phyloP scores from a whole-genome alignment of 2,113 vertebrate genomes.

The Pseudolaguvia tuberculata region DNA sequence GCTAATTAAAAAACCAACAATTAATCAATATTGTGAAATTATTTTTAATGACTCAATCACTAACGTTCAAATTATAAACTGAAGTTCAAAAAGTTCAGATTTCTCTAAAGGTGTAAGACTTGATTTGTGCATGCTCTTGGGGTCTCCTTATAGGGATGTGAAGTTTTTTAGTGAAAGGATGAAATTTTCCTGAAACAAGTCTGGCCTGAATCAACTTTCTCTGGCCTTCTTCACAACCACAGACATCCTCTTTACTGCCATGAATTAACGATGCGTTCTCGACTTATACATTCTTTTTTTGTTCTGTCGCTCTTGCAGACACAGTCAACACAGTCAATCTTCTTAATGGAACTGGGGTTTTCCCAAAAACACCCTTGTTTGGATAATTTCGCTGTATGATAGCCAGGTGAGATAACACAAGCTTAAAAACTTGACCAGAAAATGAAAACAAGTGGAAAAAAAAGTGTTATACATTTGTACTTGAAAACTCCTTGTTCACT shows the following conservation, averaged over 20 bases:
- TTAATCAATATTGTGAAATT: neutral
- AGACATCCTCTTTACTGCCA: conserved; percentile 26
- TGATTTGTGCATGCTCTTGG: neutral
- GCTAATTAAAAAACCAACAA: neutral
- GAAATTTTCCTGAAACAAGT: conserved; percentile 14
- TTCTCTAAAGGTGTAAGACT: neutral
- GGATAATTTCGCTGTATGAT: conserved; percentile 42
- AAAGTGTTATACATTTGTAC: conserved; percentile 15
- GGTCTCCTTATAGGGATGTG: neutral
- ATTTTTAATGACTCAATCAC: neutral
- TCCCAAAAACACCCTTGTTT: conserved; percentile 44
- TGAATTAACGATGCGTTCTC: conserved; percentile 34
- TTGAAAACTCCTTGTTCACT: conserved; percentile 32
- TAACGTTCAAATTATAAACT: neutral
- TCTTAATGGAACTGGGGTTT: conserved; percentile 45
- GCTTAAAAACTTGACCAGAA: conserved; percentile 33
- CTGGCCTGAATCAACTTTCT: conserved; percentile 23
- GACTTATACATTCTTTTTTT: conserved; percentile 14
- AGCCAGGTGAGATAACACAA: conserved; percentile 48
- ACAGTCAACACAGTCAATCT: conserved; percentile 30
- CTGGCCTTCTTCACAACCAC: conserved; percentile 9
- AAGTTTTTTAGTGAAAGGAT: conserved; percentile 7
- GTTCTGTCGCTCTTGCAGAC: conserved; percentile 16
- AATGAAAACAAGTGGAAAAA: conserved; percentile 14
- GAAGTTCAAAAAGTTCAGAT: neutral